Base-by-base conservation (phyloP, 2,888 invertebrate species). In the Dynastes maya region DNA sequence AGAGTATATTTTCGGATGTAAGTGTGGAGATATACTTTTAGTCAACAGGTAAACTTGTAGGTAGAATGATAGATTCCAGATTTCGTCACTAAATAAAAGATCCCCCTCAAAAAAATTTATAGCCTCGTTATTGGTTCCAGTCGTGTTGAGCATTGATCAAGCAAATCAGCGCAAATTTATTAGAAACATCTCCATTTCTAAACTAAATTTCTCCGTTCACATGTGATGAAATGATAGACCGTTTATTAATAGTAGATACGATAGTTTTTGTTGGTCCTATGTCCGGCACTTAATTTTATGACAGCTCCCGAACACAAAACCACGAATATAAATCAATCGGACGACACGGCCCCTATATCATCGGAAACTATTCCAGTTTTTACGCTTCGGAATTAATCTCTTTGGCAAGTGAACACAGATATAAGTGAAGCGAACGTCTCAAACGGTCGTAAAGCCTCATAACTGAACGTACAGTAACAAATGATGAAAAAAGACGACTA, bases 401-500 rank as follows among this genome's bases (percentile, higher is more conserved):
- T 58, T 58, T 58, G 55, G 55, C 55, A 58, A 58, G 55, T 58
- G 55, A 58, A 58, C 55, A 58, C 55, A 16, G 55, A 58, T 58
- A 58, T 58, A 58, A 58, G 55, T 58, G 55, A 58, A 9, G 22
- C 55, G 55, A 58, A 58, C 22, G 55, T 58, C 55, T 58, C 55
- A 58, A 58, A 58, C 55, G 22, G 55, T 58, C 55, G 55, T 58
- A 58, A 58, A 58, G 22, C 22, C 55, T 58, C 55, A 58, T 58
- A 64, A 64, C 64, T 16, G 64, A 64, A 64, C 37, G 32, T 64
- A 40, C 64, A 64, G 64, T 64, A 64, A 64, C 64, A 64, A 64
- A 64, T 64, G 64, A 64, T 64, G 64, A 32, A 64, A 64, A 64
- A 64, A 64, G 64, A 64, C 64, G 64, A 64, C 16, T 27, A 58